Evolutionary conservation across 2,797 vertebrate species (phyloP).

Genomic region (Phataginus tetradactyla): DNA sequence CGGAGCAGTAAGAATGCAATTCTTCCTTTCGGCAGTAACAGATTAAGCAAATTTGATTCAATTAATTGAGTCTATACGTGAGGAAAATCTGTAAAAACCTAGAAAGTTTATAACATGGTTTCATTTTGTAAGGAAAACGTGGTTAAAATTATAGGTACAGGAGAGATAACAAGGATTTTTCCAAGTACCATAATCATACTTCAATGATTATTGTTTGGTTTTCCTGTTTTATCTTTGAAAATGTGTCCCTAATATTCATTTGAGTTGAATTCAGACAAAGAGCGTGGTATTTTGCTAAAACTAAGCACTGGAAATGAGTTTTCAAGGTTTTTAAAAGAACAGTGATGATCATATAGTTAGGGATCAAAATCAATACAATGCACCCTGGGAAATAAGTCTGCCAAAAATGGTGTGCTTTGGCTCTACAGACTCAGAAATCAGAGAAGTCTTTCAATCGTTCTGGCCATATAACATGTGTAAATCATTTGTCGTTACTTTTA

Average conservation of each 20-base stretch:
- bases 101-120: not conserved
- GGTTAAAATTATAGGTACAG: not conserved
- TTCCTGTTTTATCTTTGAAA: not conserved
- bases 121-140: conserved; percentile 17
- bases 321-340: not conserved
- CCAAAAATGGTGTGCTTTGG: not conserved
- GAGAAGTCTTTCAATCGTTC: not conserved
- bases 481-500: not conserved
- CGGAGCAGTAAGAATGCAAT: not conserved
- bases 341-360: not conserved
- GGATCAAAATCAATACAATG: not conserved
- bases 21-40: not conserved
- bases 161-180: not conserved
- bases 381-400: not conserved
- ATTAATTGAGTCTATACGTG: conserved; percentile 17
- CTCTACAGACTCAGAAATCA: not conserved
- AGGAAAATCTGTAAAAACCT: not conserved
- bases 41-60: conserved; percentile 37
- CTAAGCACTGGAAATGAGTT: not conserved
- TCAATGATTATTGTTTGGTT: not conserved
- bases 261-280: conserved; percentile 19
- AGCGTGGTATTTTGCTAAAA: not conserved
- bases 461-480: not conserved
- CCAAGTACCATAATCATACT: not conserved
- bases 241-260: conserved; percentile 26